phyloP scores from a whole-genome alignment of 2,888 invertebrate genomes.

The Agriopis leucophaearia region DNA sequence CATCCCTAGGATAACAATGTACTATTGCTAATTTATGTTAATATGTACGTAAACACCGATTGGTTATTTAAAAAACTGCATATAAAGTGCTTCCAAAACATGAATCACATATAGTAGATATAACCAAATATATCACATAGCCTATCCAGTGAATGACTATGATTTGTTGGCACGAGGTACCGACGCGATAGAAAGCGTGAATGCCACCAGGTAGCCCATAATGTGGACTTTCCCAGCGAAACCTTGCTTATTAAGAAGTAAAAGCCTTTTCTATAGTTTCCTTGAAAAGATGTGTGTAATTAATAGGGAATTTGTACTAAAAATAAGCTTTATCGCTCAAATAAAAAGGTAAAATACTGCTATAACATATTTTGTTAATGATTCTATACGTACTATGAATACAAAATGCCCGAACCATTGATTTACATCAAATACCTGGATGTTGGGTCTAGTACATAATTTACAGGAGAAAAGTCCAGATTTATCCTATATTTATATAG shows the following conservation, averaged over 20 bases:
- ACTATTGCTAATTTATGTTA: too few species aligned
- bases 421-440: too few species aligned
- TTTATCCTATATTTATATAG: too few species aligned
- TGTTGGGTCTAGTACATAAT: too few species aligned
- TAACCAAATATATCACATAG: neutral
- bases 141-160: conserved; percentile 16
- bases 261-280: conserved; percentile 16
- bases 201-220: conserved; percentile 34
- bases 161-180: conserved; percentile 35
- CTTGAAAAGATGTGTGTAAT: neutral
- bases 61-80: too few species aligned
- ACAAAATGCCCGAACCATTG: too few species aligned
- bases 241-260: conserved; percentile 19
- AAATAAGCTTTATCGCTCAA: neutral
- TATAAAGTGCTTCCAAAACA: neutral
- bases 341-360: too few species aligned
- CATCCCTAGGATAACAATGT: too few species aligned
- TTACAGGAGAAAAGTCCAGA: too few species aligned
- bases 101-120: neutral
- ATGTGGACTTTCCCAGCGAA: conserved; percentile 34
- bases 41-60: too few species aligned
- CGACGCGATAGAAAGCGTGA: conserved; percentile 52
- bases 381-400: too few species aligned
- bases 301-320: neutral
- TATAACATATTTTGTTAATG: too few species aligned